Conservation (phyloP, 2,888 invertebrate species). For the Odontomyia ornata region DNA sequence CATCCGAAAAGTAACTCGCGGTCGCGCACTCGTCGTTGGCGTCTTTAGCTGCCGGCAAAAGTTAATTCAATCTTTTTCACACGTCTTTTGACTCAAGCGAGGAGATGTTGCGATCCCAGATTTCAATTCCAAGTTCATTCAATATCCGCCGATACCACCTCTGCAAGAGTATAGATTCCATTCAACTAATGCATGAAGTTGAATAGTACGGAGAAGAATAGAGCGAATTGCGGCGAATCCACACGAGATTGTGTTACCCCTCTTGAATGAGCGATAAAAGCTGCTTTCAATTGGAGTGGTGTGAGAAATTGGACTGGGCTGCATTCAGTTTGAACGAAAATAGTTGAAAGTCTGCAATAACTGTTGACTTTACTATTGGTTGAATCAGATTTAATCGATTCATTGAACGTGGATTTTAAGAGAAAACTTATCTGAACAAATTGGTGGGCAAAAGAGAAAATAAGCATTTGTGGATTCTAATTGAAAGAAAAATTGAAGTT, state of each 20-base stretch:
- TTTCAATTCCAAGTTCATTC: background rate
- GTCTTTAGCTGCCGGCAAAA: background rate
- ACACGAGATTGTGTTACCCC: background rate
- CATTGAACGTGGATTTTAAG: constrained; percentile 1
- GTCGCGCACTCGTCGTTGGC: background rate
- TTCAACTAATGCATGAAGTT: background rate
- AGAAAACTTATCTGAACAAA: background rate
- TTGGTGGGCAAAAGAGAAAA: background rate
- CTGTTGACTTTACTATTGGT: no score
- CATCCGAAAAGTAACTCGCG: constrained; percentile 11
- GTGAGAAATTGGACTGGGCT: no score
- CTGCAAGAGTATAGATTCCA: background rate
- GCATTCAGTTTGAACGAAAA: no score
- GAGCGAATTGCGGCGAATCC: constrained; percentile 7
- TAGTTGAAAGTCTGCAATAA: no score
- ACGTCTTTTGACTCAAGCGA: background rate
- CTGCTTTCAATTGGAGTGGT: background rate
- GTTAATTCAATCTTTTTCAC: background rate
- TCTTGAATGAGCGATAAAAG: background rate
- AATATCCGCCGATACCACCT: background rate
- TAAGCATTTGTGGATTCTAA: background rate
- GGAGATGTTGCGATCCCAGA: background rate
- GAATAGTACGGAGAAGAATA: background rate
- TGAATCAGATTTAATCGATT: no score
- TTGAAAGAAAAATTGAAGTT: no score